These are phyloP conservation scores for Hedya salicella DNA, from an alignment of 2,888 invertebrate species.

Conservation along the genomic window DNA sequence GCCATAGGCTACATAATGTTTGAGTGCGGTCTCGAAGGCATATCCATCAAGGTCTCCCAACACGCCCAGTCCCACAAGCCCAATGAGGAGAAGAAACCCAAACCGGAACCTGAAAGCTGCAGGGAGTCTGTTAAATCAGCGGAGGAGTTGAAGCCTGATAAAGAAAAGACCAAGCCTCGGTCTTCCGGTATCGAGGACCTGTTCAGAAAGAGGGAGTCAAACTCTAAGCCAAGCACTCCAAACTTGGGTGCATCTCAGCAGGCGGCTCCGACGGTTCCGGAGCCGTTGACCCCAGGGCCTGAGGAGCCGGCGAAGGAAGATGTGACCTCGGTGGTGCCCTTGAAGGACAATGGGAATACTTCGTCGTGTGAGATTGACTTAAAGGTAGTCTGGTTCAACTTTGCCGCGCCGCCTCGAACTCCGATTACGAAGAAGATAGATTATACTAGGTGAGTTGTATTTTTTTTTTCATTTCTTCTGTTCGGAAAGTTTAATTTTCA, in stretches of 20 bases:
- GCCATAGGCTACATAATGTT: constrained; percentile 97
- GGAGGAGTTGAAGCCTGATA: constrained; percentile 74
- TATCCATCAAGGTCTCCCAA: constrained; percentile 90
- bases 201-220: constrained; percentile 83
- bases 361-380: constrained; percentile 95
- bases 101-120: constrained; percentile 73
- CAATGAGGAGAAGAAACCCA: constrained; percentile 84
- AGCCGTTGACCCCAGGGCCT: constrained; percentile 68
- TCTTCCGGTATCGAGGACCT: constrained; percentile 79
- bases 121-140: constrained; percentile 80
- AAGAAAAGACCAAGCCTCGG: constrained; percentile 64
- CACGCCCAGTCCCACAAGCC: constrained; percentile 91
- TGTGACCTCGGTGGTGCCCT: constrained; percentile 70
- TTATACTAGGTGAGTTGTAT: constrained; percentile 89
- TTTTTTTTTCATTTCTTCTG: no score
- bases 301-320: constrained; percentile 73
- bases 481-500: no score
- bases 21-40: constrained; percentile 97
- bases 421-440: constrained; percentile 98
- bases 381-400: constrained; percentile 97
- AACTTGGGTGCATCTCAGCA: constrained; percentile 78
- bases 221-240: constrained; percentile 85
- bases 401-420: constrained; percentile 97
- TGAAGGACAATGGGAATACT: constrained; percentile 89
- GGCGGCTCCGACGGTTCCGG: constrained; percentile 60